Conservation (phyloP, 2,888 invertebrate species). For the Eurois occulta region DNA sequence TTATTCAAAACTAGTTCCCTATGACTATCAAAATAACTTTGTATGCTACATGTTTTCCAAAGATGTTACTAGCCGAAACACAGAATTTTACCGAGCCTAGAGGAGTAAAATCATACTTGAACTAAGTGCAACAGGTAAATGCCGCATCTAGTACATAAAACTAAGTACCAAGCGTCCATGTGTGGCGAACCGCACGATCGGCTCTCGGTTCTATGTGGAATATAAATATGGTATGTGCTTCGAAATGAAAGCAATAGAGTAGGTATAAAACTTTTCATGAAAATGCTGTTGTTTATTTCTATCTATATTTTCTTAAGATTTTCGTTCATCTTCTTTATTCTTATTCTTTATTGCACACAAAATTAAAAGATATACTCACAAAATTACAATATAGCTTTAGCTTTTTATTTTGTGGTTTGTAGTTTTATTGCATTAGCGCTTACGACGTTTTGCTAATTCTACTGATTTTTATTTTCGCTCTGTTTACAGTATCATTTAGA, state of each 20-base stretch:
- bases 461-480: no score
- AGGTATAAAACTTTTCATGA: neutral
- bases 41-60: neutral
- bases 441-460: neutral
- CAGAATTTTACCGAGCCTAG: neutral
- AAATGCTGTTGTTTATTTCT: neutral
- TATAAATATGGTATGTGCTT: constrained; percentile 12
- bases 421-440: neutral
- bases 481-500: no score
- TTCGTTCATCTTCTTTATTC: neutral
- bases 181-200: constrained; percentile 21
- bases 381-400: no score
- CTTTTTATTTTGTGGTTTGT: no score
- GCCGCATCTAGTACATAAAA: constrained; percentile 12
- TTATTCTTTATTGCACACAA: no score
- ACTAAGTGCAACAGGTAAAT: constrained; percentile 29
- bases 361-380: no score
- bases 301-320: neutral
- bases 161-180: constrained; percentile 9
- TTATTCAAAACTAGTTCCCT: no score
- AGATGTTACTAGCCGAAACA: neutral
- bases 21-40: neutral
- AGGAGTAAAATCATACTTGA: neutral
- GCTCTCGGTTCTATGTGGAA: neutral
- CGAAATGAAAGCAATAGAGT: neutral